Evolutionary conservation across 2,113 vertebrate species (phyloP).

Genomic region (Seriola quinqueradiata): DNA sequence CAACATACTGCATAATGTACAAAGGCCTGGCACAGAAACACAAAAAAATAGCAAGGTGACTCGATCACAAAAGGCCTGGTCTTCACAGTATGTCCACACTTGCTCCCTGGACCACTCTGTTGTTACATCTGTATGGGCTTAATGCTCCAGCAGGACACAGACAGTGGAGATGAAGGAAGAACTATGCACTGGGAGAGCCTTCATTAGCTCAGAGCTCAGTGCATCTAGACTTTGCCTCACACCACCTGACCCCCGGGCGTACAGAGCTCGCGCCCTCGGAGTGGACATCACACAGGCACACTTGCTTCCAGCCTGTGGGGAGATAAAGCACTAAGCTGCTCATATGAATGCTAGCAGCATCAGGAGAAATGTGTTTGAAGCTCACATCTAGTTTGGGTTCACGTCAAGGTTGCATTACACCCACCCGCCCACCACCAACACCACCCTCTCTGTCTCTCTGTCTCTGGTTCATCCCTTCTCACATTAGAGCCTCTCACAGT

Average conservation of each 20-base stretch:
- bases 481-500: conserved; percentile 81
- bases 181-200: conserved; percentile 26
- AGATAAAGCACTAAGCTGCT: conserved; percentile 67
- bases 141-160: conserved; percentile 29
- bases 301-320: conserved; percentile 42
- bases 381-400: conserved; percentile 78
- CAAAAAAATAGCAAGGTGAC: conserved; percentile 40
- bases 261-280: conserved; percentile 35
- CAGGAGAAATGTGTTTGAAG: conserved; percentile 68
- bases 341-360: conserved; percentile 67
- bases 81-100: conserved; percentile 41
- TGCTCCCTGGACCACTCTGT: conserved; percentile 21
- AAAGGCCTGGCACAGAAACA: conserved; percentile 60
- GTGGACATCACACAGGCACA: conserved; percentile 58
- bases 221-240: conserved; percentile 54
- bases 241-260: conserved; percentile 58
- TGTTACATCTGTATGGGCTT: conserved; percentile 35
- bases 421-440: conserved; percentile 57
- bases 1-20: conserved; percentile 68
- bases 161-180: conserved; percentile 33
- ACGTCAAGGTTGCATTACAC: conserved; percentile 74
- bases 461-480: conserved; percentile 77
- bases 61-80: conserved; percentile 36
- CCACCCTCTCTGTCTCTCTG: conserved; percentile 39
- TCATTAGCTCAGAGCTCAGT: conserved; percentile 50